A percentile compares a stretch with the other conserved stretches of the same genome.
These are phyloP conservation scores for Camponotus vicinus DNA, from an alignment of 1,140 invertebrate genomes.

Conservation along the genomic window DNA sequence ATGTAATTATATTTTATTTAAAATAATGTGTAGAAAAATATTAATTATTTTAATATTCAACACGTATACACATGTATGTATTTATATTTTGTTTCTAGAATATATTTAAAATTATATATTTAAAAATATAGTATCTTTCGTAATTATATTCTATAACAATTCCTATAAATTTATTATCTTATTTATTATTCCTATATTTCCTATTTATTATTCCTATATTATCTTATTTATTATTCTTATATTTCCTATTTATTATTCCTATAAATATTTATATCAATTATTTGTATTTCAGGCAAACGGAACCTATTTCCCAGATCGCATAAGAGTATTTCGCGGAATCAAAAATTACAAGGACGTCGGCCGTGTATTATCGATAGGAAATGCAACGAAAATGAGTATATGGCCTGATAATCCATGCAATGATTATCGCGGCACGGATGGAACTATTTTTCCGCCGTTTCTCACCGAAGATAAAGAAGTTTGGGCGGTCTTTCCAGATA, in stretches of 20 bases:
- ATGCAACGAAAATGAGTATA: slow-evolving; percentile 86
- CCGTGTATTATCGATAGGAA: slow-evolving; percentile 88
- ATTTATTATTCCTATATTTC: no score
- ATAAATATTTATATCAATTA: background rate
- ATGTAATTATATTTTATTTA: no score
- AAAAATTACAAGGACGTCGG: slow-evolving; percentile 90
- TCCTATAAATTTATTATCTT: no score
- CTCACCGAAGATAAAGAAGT: slow-evolving; percentile 86
- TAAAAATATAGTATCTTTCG: background rate
- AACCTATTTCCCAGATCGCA: slow-evolving; percentile 86
- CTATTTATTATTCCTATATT: no score
- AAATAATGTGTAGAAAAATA: background rate
- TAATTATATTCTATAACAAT: background rate
- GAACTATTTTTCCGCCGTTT: slow-evolving; percentile 91
- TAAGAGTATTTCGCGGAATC: slow-evolving; percentile 90
- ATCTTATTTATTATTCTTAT: no score
- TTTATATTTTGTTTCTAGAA: background rate
- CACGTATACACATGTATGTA: background rate
- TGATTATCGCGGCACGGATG: slow-evolving; percentile 90
- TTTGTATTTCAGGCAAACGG: slow-evolving; percentile 87
- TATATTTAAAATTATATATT: background rate
- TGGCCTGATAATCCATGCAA: slow-evolving; percentile 90
- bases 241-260: no score
- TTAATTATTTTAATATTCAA: background rate
- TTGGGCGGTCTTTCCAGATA: slow-evolving; percentile 88